These are phyloP conservation scores for Butastur rufipennis DNA, from an alignment of 2,113 vertebrate genomes.

Conservation along the genomic window DNA sequence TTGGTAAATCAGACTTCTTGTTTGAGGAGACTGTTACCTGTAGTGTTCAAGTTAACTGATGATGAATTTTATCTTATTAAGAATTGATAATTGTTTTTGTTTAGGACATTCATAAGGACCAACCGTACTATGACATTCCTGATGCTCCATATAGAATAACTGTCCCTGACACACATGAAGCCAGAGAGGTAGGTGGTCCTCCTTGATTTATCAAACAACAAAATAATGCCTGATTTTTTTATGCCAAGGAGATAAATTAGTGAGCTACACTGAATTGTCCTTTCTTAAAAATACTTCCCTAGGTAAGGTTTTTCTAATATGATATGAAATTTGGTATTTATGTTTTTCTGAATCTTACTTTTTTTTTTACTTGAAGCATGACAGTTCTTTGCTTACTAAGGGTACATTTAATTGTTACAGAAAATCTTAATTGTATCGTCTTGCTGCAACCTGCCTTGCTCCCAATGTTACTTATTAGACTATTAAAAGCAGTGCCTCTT, in stretches of 20 bases:
- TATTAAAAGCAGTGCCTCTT: not conserved
- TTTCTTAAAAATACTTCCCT: not conserved
- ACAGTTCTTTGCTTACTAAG: not conserved
- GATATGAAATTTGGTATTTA: not conserved
- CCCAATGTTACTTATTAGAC: not conserved
- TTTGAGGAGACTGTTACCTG: not conserved
- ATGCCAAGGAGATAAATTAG: not conserved
- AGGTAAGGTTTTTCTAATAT: not conserved
- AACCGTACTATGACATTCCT: conserved; percentile 93
- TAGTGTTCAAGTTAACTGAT: not conserved
- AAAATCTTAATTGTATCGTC: not conserved
- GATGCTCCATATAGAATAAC: conserved; percentile 93
- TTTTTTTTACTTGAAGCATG: not conserved
- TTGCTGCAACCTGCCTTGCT: not conserved
- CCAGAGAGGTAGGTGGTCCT: conserved; percentile 82
- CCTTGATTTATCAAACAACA: not conserved
- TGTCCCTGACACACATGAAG: conserved; percentile 93
- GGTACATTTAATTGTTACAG: not conserved
- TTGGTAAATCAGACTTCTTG: not conserved
- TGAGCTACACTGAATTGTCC: not conserved
- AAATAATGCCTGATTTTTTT: not conserved
- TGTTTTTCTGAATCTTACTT: not conserved
- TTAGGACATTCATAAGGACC: conserved; percentile 97
- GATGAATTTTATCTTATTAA: not conserved
- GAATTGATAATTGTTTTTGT: not conserved